Base-by-base conservation (phyloP, 1,140 invertebrate species). In the Lysiphlebus fabarum region DNA sequence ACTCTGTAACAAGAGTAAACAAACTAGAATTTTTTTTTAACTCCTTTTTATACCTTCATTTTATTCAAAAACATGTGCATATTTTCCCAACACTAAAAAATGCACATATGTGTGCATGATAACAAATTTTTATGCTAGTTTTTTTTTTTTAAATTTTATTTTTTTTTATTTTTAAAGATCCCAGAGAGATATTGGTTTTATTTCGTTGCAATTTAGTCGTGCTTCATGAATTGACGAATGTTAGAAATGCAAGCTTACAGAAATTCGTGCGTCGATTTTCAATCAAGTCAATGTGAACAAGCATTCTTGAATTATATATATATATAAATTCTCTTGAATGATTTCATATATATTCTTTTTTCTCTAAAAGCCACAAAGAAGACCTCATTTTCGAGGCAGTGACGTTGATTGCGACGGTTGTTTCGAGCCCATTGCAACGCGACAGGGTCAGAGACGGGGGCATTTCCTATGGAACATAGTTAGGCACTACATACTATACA, bases 391-490 rank as follows among this genome's bases (percentile, higher is more conserved):
- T 56, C 49, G 44, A 8, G 44, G 26, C 53, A 34, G 17, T 53
- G 43, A 36, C 34, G 43, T 56, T 55, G 62, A 59, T 62, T 49
- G 57, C 58, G 43, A 49, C 36, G 17, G 57, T 62, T 59, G 61
- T 60, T 64, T 74, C 65, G 58, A 61, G 62, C 53, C 67, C 68
- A 63, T 70, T 62, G 63, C 69, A 68, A 51, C 42, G 43, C 59
- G 59, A 65, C 53, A 66, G 67, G 65, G 65, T 73, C 66, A 74
- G 65, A 65, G 62, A 44, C 63, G 64, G 55, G 65, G 61, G 37
- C 58, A 67, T 67, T 70, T 70, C 61, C 65, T 64, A 65, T 65
- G 64, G 65, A 10, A 10, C 61, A 66, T 62, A 67, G 66, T 65
- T 69, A 62, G 59, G 51, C 41, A 33, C 12, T 42, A 61, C 50